Conservation (phyloP, 2,888 invertebrate species). For the Girardia tigrina region DNA sequence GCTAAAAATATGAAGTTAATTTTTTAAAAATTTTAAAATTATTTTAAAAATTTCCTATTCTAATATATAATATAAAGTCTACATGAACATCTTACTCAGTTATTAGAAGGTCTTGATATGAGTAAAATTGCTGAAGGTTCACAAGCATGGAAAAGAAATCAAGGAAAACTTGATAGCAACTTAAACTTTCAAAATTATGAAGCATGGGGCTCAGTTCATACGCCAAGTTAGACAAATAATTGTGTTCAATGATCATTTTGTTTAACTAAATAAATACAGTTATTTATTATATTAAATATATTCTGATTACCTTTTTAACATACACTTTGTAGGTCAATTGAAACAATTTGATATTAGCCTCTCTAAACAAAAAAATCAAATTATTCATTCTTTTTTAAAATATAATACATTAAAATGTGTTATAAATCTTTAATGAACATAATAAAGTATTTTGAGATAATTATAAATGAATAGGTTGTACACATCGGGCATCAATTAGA, state of each 20-base stretch:
- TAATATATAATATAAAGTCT: no score
- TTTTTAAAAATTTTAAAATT: no score
- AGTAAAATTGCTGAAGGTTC: background rate
- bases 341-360: background rate
- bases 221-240: background rate
- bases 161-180: background rate
- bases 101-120: background rate
- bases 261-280: background rate
- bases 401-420: no score
- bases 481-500: no score
- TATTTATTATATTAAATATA: background rate
- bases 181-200: background rate
- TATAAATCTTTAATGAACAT: no score
- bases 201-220: background rate
- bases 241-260: background rate
- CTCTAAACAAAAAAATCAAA: no score
- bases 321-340: background rate
- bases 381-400: no score
- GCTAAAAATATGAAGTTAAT: no score
- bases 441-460: no score
- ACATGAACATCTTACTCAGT: background rate
- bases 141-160: conserved; percentile 10
- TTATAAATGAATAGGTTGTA: no score
- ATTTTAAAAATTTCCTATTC: no score
- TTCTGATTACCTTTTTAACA: background rate